Base-by-base conservation (phyloP, 2,888 invertebrate genomes). In the Sminthurinus aureus region DNA sequence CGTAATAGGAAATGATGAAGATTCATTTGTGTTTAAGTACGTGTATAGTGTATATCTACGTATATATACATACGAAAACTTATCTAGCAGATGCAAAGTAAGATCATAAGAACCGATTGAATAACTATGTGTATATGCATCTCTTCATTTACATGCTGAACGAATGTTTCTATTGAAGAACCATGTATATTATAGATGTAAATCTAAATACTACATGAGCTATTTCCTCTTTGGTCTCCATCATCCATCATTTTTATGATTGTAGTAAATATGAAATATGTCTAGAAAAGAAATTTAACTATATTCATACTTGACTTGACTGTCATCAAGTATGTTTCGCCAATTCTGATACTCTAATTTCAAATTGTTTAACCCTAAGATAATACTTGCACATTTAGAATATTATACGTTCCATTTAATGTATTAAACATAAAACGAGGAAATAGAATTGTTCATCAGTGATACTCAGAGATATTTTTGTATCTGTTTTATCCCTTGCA, bases 241-340 rank as follows among this genome's bases (percentile, higher is more conserved):
- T 26, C 71, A 71, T 71, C 71, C 71, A 71, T 71, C 71, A 71
- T 71, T 71, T 24, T 71, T 71, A 71, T 71, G 22, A 58, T 58
- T 58, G 18, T 58, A 15, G 18, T 71, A 15, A 71, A 24, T 20
- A 20, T 9, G 4, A 18, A 22, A 20, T 69, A 20, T 71, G 71
- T 13, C 71, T 71, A 22, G 26, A 4, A 71, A 71, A 22, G 24
- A 24, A 15, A 20, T 22, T 67, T 67, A 22, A 20, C 20, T 67
- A n/a, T 67, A 22, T 67, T 67, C 8, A 8, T 67, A 67, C 20
- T 67, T 67, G n/a, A 67, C 6, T 67, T 67, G 4, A 12, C 20
- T 67, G 20, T 18, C 20, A 8, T 71, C 15, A 13, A 69, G 69
- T 69, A 22, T 11, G 11, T 22, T 69, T 69, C 11, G 69, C n/a